These are phyloP conservation scores for Aix galericulata DNA, from an alignment of 2,113 vertebrate species.

Conservation along the genomic window DNA sequence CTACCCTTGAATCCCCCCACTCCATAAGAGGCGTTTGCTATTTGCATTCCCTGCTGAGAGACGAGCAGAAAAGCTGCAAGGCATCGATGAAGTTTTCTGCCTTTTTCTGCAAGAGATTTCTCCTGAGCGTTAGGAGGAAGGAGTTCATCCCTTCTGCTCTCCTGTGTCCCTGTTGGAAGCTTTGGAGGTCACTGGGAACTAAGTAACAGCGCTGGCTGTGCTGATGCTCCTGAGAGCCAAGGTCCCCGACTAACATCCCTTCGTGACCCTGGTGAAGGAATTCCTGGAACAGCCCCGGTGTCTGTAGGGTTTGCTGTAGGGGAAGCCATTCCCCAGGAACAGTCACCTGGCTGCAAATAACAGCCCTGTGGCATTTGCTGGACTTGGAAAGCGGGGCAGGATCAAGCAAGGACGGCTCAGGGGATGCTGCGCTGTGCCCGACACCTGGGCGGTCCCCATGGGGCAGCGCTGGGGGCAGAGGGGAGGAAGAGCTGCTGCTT, in stretches of 20 bases:
- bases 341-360: neutral
- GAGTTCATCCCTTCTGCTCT: neutral
- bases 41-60: neutral
- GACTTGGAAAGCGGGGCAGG: neutral
- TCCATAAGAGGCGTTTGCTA: neutral
- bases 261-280: fast-evolving
- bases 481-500: neutral
- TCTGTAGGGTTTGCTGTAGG: no score
- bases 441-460: neutral
- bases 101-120: neutral
- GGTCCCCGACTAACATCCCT: neutral
- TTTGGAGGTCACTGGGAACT: neutral
- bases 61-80: neutral
- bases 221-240: neutral
- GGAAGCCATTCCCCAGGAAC: neutral
- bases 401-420: neutral
- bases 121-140: neutral
- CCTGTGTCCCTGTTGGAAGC: neutral
- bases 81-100: neutral
- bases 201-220: neutral
- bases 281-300: neutral
- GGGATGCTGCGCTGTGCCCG: neutral
- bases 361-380: neutral
- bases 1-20: neutral
- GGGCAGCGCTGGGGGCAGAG: neutral